Conservation (phyloP, 2,797 vertebrate species). For the Hozukius guyotensis region DNA sequence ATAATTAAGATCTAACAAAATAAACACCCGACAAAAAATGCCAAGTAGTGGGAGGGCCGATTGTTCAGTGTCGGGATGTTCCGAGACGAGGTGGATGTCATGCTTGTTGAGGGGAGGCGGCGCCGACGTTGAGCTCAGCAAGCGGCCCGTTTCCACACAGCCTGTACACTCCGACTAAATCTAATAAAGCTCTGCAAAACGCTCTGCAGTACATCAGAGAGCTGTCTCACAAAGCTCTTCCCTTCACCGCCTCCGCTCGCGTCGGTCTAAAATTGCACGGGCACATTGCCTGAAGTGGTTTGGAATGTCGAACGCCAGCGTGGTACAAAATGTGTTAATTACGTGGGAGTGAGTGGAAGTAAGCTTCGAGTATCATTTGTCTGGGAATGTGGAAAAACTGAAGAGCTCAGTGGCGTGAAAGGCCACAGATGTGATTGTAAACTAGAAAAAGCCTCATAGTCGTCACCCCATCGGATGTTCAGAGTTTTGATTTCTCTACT, state of each 20-base stretch:
- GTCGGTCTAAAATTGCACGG: conserved; percentile 50
- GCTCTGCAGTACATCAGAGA: conserved; percentile 53
- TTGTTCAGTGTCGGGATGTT: conserved; percentile 3
- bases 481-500: background rate
- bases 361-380: conserved; percentile 46
- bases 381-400: conserved; percentile 39
- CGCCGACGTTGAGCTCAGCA: conserved; percentile 40
- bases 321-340: conserved; percentile 65
- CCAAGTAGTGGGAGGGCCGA: background rate
- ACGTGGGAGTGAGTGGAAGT: conserved; percentile 64
- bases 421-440: conserved; percentile 25
- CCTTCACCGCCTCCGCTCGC: conserved; percentile 43
- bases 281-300: conserved; percentile 64
- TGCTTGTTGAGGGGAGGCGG: background rate
- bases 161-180: conserved; percentile 21
- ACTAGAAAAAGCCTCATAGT: background rate
- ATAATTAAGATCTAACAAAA: conserved; percentile 21
- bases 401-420: conserved; percentile 20
- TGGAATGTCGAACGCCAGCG: conserved; percentile 45
- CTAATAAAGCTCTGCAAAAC: conserved; percentile 49
- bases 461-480: background rate
- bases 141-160: conserved; percentile 54
- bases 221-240: conserved; percentile 47
- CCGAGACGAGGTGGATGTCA: background rate
- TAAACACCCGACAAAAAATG: background rate